These are phyloP conservation scores for Microcebus griseorufus DNA, from an alignment of 2,113 vertebrate genomes.

Conservation along the genomic window DNA sequence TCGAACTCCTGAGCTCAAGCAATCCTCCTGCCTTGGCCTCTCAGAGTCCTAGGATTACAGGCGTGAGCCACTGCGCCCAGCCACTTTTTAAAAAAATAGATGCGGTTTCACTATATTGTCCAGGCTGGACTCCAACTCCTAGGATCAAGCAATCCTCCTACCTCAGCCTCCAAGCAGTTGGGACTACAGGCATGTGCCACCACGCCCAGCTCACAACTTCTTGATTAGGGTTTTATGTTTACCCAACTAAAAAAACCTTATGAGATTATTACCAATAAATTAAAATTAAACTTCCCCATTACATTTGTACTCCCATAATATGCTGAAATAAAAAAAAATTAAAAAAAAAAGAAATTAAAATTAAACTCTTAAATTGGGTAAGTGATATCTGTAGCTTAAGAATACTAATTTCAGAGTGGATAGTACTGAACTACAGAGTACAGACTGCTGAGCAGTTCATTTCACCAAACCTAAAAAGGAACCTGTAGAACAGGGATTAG, in stretches of 20 bases:
- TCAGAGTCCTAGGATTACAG: too few species aligned
- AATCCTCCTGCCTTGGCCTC: too few species aligned
- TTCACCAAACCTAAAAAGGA: background rate
- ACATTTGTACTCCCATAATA: too few species aligned
- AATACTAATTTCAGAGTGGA: background rate
- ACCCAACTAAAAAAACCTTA: background rate
- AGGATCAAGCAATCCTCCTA: background rate
- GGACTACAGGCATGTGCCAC: background rate
- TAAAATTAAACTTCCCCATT: background rate
- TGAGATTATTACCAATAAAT: background rate
- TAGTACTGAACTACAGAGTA: background rate
- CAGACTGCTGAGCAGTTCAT: background rate
- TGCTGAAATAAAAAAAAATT: background rate
- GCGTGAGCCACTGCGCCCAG: too few species aligned
- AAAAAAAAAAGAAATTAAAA: background rate
- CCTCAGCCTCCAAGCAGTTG: background rate
- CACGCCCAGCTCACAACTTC: background rate
- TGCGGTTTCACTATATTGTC: background rate
- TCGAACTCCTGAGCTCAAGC: too few species aligned
- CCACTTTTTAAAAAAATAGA: too few species aligned
- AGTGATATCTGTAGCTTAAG: background rate
- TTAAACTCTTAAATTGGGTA: background rate
- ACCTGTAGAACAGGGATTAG: accelerated
- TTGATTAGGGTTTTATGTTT: background rate
- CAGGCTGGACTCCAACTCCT: background rate